Evolutionary conservation across 1,140 invertebrate species (phyloP), one percentile per base, ranked within the genome.

Genomic region (Callitettix versicolor): DNA sequence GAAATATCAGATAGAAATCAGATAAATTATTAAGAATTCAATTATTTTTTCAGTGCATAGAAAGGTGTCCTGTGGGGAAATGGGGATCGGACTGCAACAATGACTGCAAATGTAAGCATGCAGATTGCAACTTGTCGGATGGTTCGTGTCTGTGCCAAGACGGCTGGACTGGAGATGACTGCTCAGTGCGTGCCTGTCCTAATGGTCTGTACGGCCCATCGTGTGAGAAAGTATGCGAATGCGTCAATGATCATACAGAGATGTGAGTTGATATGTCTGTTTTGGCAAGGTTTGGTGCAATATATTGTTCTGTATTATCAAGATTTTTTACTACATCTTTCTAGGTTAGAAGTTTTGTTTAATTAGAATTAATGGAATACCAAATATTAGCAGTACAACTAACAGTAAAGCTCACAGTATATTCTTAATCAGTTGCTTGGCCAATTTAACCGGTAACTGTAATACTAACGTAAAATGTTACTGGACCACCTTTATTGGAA

Each of bases 91-190:
- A 88, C 60, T 96, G 93, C 64, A 69, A 74, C 18, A 68, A 75
- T 46, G 71, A 72, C 43, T 96, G 93, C 62, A 68, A 68, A 20
- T 97, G 94, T 69, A 65, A 79, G 65, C 89, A 94, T 69, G 88
- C 80, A 2, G 74, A 69, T 21, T 94, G 91, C 67, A 77, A 79
- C 40, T 67, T 78, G 20, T 68, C 73, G 0, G 74, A 85, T 64
- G 91, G 90, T 2, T 68, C 70, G 1, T 94, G 90, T 63, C 63
- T 70, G 6, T 95, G 91, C 67, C 67, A 71, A 14, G 66, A 76
- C 1, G 91, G 91, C 1, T 94, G 88, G 85, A 75, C 62, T 5
- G 91, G 91, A 0, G 64, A 68, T 14, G 73, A 69, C 42, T 95
- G 91, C 67, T 71, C 79, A 34, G 64, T 74, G 47, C 73, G 88